Evolutionary conservation across 2,888 invertebrate species (phyloP).

Genomic region (Cremastobaeus sp.): DNA sequence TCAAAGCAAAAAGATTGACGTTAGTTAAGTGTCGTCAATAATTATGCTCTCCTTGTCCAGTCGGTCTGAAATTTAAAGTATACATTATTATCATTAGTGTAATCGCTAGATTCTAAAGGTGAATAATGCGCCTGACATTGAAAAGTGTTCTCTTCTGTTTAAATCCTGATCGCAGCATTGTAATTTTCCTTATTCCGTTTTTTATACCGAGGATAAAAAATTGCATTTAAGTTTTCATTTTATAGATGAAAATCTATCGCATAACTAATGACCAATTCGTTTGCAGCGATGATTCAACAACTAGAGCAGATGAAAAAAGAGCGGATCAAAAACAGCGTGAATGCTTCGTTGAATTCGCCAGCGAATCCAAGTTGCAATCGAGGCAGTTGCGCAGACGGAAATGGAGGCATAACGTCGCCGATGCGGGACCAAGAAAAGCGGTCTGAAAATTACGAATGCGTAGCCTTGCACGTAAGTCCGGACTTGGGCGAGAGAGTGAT

Average conservation of each 20-base stretch:
- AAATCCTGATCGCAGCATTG: too few relatives aligned
- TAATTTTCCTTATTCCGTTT: too few relatives aligned
- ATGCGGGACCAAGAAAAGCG: conserved; percentile 60
- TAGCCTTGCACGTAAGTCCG: conserved; percentile 88
- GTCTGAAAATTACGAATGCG: conserved; percentile 84
- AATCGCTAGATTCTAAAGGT: too few relatives aligned
- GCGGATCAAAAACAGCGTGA: conserved; percentile 81
- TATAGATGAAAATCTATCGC: neutral
- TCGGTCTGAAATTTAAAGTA: too few relatives aligned
- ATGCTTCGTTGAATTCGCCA: conserved; percentile 67
- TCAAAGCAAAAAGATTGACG: conserved; percentile 19
- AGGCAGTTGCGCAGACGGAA: conserved; percentile 66
- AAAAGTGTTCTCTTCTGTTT: too few relatives aligned
- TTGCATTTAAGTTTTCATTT: neutral
- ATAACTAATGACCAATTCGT: neutral
- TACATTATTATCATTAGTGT: too few relatives aligned
- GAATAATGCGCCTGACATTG: too few relatives aligned
- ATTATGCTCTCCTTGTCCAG: neutral
- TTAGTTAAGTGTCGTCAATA: neutral
- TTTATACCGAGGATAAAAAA: too few relatives aligned
- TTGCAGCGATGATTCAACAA: conserved; percentile 85
- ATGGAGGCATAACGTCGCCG: conserved; percentile 64
- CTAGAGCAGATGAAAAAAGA: conserved; percentile 86
- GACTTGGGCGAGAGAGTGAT: conserved; percentile 90
- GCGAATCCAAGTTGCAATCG: conserved; percentile 73